A percentile compares a stretch with the other conserved stretches of the same genome.
Evolutionary conservation across 2,113 vertebrate genomes (phyloP).

Genomic region (Ranitomeya imitator): DNA sequence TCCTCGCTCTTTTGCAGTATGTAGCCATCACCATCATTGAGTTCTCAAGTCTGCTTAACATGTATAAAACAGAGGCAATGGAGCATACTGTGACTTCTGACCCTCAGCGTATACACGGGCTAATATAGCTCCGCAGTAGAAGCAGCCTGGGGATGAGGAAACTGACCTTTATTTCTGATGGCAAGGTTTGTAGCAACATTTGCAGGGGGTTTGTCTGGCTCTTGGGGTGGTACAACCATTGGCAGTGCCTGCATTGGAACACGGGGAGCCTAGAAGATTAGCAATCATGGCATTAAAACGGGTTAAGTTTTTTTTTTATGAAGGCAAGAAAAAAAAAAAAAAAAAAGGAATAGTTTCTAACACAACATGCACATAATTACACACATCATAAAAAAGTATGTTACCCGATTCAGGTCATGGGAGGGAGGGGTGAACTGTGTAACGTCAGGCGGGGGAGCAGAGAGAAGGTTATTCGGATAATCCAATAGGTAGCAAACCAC

Average conservation of each 20-base stretch:
- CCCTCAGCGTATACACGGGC: not conserved
- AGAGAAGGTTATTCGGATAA: slow-evolving; percentile 97
- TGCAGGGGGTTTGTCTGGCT: slow-evolving; percentile 96
- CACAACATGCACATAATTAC: not conserved
- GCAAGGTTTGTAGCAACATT: slow-evolving; percentile 89
- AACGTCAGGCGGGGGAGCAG: slow-evolving; percentile 92
- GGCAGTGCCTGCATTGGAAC: slow-evolving; percentile 98
- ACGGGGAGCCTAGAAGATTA: slow-evolving; percentile 86
- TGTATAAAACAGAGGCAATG: not conserved
- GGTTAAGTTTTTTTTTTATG: not conserved
- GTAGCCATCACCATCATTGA: not conserved
- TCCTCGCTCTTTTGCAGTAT: slow-evolving; percentile 3
- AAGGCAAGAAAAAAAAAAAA: not conserved
- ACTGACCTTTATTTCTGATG: slow-evolving; percentile 94
- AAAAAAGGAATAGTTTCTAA: not conserved
- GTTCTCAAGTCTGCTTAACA: not conserved
- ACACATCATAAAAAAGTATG: not conserved
- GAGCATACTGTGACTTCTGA: not conserved
- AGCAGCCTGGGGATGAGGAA: slow-evolving; percentile 60
- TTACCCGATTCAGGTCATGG: slow-evolving; percentile 97
- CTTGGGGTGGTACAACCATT: slow-evolving; percentile 98
- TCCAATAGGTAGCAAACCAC: slow-evolving; percentile 98
- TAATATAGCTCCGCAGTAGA: slow-evolving; percentile 58
- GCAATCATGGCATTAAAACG: not conserved
- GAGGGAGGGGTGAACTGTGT: slow-evolving; percentile 97